phyloP scores from a whole-genome alignment of 1,140 invertebrate species.

The Trachelipus rathkii region DNA sequence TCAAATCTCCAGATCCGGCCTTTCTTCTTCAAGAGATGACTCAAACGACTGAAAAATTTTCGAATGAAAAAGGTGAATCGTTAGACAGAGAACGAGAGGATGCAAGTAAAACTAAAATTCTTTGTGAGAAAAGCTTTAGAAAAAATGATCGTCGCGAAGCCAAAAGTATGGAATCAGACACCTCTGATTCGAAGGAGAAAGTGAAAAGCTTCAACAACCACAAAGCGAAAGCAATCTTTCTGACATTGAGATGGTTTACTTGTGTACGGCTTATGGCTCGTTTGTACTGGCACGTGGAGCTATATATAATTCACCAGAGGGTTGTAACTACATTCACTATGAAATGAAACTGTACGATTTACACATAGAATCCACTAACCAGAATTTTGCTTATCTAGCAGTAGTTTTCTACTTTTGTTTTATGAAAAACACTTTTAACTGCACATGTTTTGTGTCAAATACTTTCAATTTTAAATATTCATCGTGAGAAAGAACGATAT shows the following conservation, averaged over 20 bases:
- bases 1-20: not conserved
- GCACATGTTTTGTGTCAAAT: not conserved
- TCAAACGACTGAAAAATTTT: not conserved
- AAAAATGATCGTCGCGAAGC: not conserved
- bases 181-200: not conserved
- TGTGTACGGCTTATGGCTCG: not conserved
- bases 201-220: not conserved
- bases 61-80: not conserved
- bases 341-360: not conserved
- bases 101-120: not conserved
- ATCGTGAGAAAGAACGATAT: not conserved
- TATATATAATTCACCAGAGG: too few species aligned
- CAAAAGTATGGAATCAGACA: not conserved
- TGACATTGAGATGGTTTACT: not conserved
- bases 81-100: not conserved
- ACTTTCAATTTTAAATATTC: not conserved
- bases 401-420: not conserved
- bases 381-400: too few species aligned
- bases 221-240: not conserved
- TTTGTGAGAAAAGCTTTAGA: not conserved
- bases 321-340: too few species aligned
- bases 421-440: not conserved
- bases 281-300: too few species aligned
- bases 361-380: too few species aligned
- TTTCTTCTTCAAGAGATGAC: not conserved